phyloP scores from a whole-genome alignment of 2,113 vertebrate genomes.

The Xiphias gladius region DNA sequence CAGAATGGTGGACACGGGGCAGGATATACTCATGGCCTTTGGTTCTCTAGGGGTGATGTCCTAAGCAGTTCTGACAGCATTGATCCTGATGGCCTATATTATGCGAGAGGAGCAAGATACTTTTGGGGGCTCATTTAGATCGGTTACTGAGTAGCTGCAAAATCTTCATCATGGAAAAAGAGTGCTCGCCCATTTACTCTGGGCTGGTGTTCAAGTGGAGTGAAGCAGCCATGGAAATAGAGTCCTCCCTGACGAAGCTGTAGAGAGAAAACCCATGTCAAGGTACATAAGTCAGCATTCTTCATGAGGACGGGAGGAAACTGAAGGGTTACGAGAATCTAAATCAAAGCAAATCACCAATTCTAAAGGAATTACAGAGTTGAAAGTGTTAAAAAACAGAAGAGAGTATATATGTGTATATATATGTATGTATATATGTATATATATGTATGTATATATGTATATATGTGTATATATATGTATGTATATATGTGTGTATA shows the following conservation, averaged over 20 bases:
- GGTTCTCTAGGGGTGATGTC: conserved; percentile 40
- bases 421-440: no score
- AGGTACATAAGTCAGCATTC: conserved; percentile 73
- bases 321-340: neutral
- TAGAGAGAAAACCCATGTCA: conserved; percentile 75
- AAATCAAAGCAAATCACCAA: neutral
- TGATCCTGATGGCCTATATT: conserved; percentile 71
- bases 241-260: conserved; percentile 66
- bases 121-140: conserved; percentile 75
- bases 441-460: no score
- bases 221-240: conserved; percentile 69
- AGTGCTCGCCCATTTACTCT: conserved; percentile 74
- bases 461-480: no score
- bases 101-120: conserved; percentile 81
- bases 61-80: conserved; percentile 63
- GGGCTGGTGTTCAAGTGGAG: conserved; percentile 84
- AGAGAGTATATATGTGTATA: no score
- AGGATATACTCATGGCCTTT: conserved; percentile 67
- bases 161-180: conserved; percentile 80
- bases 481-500: no score
- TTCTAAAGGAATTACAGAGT: neutral
- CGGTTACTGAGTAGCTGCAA: conserved; percentile 72
- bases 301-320: neutral
- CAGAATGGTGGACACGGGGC: conserved; percentile 75
- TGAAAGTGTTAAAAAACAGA: conserved; percentile 3